A percentile compares a stretch with the other conserved stretches of the same genome.
These are phyloP conservation scores for Drosophila orosa DNA, from an alignment of 1,140 invertebrate genomes.

Conservation along the genomic window DNA sequence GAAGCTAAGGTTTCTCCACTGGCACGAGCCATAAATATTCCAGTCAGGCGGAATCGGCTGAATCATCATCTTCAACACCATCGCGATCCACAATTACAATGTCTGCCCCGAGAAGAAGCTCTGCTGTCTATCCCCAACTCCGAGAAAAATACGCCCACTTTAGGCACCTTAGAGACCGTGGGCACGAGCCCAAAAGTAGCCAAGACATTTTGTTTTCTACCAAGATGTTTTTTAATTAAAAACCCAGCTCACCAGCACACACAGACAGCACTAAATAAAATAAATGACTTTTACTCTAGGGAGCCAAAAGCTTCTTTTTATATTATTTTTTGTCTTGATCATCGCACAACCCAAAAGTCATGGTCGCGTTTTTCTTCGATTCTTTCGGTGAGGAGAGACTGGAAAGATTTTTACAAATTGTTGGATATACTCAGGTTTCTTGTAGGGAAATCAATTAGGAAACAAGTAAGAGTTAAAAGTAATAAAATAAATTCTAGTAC, in stretches of 20 bases:
- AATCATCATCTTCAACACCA: slow-evolving; percentile 63
- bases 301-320: slow-evolving; percentile 54
- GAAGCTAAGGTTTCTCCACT: slow-evolving; percentile 16
- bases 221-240: slow-evolving; percentile 75
- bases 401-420: not conserved
- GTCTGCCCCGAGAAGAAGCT: slow-evolving; percentile 37
- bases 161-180: slow-evolving; percentile 64
- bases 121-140: not conserved
- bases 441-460: no score
- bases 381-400: slow-evolving; percentile 13
- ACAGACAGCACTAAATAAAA: slow-evolving; percentile 67
- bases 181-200: slow-evolving; percentile 62
- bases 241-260: slow-evolving; percentile 36
- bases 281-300: slow-evolving; percentile 74
- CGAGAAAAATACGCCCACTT: slow-evolving; percentile 65
- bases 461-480: not conserved
- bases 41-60: slow-evolving; percentile 65
- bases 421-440: not conserved
- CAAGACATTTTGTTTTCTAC: slow-evolving; percentile 47
- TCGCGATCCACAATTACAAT: slow-evolving; percentile 67
- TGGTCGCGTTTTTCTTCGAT: slow-evolving; percentile 31
- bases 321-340: slow-evolving; percentile 11
- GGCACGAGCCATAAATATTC: slow-evolving; percentile 76
- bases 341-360: slow-evolving; percentile 62
- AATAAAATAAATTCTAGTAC: not conserved